Evolutionary conservation across 2,888 invertebrate genomes (phyloP), one percentile per base, ranked within the genome.

Genomic region (Brenthis ino): DNA sequence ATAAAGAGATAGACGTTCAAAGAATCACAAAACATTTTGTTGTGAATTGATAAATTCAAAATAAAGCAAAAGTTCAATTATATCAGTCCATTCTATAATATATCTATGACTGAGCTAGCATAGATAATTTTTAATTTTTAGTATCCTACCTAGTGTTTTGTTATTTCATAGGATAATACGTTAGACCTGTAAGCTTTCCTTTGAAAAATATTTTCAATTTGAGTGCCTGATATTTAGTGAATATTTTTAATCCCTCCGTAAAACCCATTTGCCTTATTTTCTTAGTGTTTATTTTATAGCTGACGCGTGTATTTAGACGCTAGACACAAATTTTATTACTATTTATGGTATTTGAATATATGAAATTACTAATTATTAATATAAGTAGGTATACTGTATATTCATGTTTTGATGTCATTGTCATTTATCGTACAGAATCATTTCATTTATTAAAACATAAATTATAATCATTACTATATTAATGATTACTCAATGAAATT

Each of bases 201-300:
- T 82, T 80, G 75, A 77, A 51, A 77, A 79, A 74, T 85, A 85
- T 87, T 72, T 72, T 88, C 84, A 86, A 90, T 91, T 89, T 88
- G 82, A 90, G 91, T 91, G 91, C 91, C 91, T 91, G 84, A 85
- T 82, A 82, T 83, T 83, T 80, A 80, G 77, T 79, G 68, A 80
- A 85, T 79, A 81, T 88, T 77, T 89, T 91, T 88, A 80, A 79
- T 91, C 92, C 92, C 91, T 91, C 91, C 91, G 89, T 81, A 77
- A 85, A 72, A 85, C 84, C 89, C 84, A 75, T 89, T 86, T 88
- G 92, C 91, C 92, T 93, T 93, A 93, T 92, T 91, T 91, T 90
- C 85, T 87, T 90, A 91, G 90, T 79, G 70, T 80, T 84, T 70
- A 76, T 87, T 88, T 86, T 72, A 65, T 73, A 72, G 69, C 68